These are phyloP conservation scores for Dione juno DNA, from an alignment of 2,888 invertebrate species.

Conservation along the genomic window DNA sequence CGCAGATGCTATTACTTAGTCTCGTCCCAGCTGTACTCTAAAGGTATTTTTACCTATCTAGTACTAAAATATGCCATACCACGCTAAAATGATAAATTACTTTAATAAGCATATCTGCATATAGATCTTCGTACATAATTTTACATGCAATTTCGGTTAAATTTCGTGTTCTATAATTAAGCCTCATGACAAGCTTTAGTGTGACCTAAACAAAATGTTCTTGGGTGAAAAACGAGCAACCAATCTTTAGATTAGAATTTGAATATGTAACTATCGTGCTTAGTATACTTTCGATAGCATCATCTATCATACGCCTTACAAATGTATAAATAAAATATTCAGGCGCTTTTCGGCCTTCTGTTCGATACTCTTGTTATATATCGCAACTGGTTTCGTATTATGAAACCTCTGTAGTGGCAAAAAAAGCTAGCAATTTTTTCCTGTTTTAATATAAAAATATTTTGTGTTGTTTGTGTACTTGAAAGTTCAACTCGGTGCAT, in stretches of 20 bases:
- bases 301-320: neutral
- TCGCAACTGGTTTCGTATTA: slow-evolving; percentile 6
- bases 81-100: neutral
- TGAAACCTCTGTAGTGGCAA: slow-evolving; percentile 6
- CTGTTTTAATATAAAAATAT: slow-evolving; percentile 36
- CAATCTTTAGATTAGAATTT: neutral
- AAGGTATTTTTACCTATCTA: neutral
- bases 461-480: slow-evolving; percentile 24
- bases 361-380: slow-evolving; percentile 9
- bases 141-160: too few relatives aligned
- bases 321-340: slow-evolving; percentile 7
- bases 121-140: too few relatives aligned
- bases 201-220: too few relatives aligned
- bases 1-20: neutral
- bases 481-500: slow-evolving; percentile 25
- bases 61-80: slow-evolving; percentile 5
- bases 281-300: neutral
- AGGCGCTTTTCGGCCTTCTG: neutral
- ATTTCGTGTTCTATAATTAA: too few relatives aligned
- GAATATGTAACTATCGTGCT: neutral
- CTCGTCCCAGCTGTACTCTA: neutral
- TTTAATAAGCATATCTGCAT: too few relatives aligned
- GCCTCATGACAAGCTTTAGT: too few relatives aligned
- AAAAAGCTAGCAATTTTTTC: slow-evolving; percentile 30
- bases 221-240: too few relatives aligned